Evolutionary conservation across 2,113 vertebrate species (phyloP).

Genomic region (Tichodroma muraria): DNA sequence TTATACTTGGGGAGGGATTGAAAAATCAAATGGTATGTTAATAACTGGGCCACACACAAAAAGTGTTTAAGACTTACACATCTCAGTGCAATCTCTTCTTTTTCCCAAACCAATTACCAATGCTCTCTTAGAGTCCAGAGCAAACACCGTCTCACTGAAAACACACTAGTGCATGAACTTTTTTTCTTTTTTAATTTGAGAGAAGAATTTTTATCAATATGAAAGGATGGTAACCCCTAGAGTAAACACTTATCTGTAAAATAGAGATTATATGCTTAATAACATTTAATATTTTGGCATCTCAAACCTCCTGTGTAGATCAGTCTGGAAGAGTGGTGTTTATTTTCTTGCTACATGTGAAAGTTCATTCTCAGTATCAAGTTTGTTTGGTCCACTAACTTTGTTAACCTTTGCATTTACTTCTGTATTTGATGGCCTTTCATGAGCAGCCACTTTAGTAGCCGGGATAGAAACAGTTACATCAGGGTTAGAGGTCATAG

Average conservation of each 20-base stretch:
- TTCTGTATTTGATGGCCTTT: slow-evolving; percentile 72
- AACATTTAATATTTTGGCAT: slow-evolving; percentile 71
- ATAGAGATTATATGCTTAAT: slow-evolving; percentile 66
- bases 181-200: neutral
- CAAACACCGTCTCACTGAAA: neutral
- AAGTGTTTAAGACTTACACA: neutral
- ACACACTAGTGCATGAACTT: neutral
- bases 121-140: neutral
- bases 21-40: neutral
- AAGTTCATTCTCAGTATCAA: slow-evolving; percentile 82
- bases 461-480: slow-evolving; percentile 70
- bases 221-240: slow-evolving; percentile 52
- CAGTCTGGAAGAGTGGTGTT: slow-evolving; percentile 65
- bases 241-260: slow-evolving; percentile 68
- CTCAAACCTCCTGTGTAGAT: slow-evolving; percentile 71
- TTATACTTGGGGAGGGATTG: neutral
- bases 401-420: slow-evolving; percentile 79
- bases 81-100: neutral
- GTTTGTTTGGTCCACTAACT: slow-evolving; percentile 83
- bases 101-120: neutral
- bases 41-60: neutral
- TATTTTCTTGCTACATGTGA: slow-evolving; percentile 78
- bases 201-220: slow-evolving; percentile 47
- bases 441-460: slow-evolving; percentile 65
- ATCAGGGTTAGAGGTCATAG: slow-evolving; percentile 74